Conservation (phyloP, 2,797 vertebrate species). For the Corythornis leucogaster region DNA sequence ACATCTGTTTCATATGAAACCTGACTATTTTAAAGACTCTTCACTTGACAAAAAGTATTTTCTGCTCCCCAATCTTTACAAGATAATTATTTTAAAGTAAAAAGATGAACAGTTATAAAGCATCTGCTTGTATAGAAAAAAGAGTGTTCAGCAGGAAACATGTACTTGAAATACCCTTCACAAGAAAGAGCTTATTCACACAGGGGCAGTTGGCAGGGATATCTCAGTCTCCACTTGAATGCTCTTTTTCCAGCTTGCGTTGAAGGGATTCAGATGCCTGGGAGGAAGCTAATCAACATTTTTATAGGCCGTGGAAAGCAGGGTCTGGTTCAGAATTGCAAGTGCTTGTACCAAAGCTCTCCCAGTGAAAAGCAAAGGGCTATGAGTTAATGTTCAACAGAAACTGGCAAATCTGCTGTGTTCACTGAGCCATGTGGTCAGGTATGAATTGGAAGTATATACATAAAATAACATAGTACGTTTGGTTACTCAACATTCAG, state of each 20-base stretch:
- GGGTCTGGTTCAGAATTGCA: conserved; percentile 22
- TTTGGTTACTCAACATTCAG: background rate
- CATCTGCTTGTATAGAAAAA: conserved; percentile 51
- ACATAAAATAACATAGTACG: background rate
- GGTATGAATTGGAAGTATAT: background rate
- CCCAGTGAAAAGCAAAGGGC: conserved; percentile 21
- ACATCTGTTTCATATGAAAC: background rate
- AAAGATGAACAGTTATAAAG: conserved; percentile 41
- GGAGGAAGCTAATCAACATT: conserved; percentile 60
- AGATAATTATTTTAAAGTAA: background rate
- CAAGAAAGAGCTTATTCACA: conserved; percentile 58
- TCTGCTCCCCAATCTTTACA: conserved; percentile 9
- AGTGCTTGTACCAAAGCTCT: conserved; percentile 16
- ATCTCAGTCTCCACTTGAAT: conserved; percentile 47
- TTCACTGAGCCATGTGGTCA: background rate
- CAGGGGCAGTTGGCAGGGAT: conserved; percentile 54
- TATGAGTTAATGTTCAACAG: conserved; percentile 57
- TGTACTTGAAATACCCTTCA: conserved; percentile 58
- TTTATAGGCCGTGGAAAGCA: conserved; percentile 32
- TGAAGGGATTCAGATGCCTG: conserved; percentile 56
- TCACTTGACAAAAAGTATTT: background rate
- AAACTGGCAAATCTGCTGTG: background rate
- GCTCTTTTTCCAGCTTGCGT: conserved; percentile 43
- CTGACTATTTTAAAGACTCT: background rate
- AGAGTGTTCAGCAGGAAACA: conserved; percentile 55